These are phyloP conservation scores for Lacanobia oleracea DNA, from an alignment of 2,888 invertebrate genomes.

Conservation along the genomic window DNA sequence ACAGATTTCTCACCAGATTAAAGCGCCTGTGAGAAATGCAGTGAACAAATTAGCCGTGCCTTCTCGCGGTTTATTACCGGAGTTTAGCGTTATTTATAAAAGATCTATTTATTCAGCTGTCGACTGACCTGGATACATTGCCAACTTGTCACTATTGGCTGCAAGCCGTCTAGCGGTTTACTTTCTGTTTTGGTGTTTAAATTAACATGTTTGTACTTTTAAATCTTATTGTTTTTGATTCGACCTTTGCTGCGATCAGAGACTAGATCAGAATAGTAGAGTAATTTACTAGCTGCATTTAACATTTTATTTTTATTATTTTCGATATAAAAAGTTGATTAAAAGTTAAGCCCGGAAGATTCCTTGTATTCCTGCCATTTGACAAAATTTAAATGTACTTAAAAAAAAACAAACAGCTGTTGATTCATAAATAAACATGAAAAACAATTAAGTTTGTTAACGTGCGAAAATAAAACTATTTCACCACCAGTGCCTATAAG, in stretches of 20 bases:
- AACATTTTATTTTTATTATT: neutral
- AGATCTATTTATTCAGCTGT: slow-evolving; percentile 88
- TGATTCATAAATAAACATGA: slow-evolving; percentile 24
- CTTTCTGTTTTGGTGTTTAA: slow-evolving; percentile 47
- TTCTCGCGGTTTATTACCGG: slow-evolving; percentile 68
- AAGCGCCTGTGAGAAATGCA: slow-evolving; percentile 36
- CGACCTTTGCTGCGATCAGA: neutral
- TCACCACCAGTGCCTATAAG: neutral
- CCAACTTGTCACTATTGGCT: slow-evolving; percentile 76
- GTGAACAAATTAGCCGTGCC: slow-evolving; percentile 78
- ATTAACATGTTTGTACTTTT: slow-evolving; percentile 4
- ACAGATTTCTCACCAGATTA: slow-evolving; percentile 14
- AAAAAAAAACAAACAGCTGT: slow-evolving; percentile 19
- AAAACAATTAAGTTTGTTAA: slow-evolving; percentile 13
- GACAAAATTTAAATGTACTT: neutral
- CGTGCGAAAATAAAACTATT: slow-evolving; percentile 28
- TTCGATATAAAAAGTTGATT: neutral
- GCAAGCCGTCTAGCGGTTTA: slow-evolving; percentile 43
- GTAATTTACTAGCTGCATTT: neutral
- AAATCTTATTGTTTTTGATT: neutral
- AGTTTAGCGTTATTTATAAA: slow-evolving; percentile 86
- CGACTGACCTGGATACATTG: slow-evolving; percentile 85
- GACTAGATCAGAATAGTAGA: neutral
- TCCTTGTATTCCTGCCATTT: neutral
- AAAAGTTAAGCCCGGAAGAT: neutral